Evolutionary conservation across 2,113 vertebrate genomes (phyloP), one percentile per base, ranked within the genome.

Genomic region (Hiodon alosoides): DNA sequence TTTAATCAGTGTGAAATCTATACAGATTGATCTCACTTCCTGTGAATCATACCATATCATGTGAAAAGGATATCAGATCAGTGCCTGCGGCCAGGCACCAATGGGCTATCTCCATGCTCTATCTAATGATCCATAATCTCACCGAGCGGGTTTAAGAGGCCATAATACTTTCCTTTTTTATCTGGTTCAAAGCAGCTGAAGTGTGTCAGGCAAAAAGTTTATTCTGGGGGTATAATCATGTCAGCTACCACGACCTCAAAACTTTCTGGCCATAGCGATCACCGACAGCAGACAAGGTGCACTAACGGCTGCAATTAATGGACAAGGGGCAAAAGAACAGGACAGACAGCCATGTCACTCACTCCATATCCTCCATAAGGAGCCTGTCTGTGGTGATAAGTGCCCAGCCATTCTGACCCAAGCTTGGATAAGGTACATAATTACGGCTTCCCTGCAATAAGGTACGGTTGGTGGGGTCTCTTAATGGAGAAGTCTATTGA

Each of bases 1-100:
- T 66, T 75, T 83, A 87, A 90, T 90, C 85, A 85, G 79, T 82
- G 86, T 76, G 81, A 83, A 85, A 89, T 89, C 87, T 88, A 83
- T 90, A 88, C 72, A 86, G 87, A 90, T 89, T 87, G 83, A 90
- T 87, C 84, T 86, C 76, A 87, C 87, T 91, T 90, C 86, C 88
- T 86, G 86, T 85, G 89, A 90, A 88, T 87, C 87, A 89, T 87
- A 86, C 80, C 84, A 75, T 84, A 89, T 88, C 88, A 84, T 83
- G 76, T 59, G 58, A 83, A 86, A 82, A 82, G 79, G 81, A 87
- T 85, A 85, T 80, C 83, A 86, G 84, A 90, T 89, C 85, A 86
- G 83, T 71, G 75, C 79, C 85, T 75, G 82, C 89, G 85, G 83
- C 79, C 79, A 83, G 87, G 77, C 84, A 83, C 86, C 85, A 84